Evolutionary conservation across 2,888 invertebrate genomes (phyloP).

Genomic region (Crioceris asparagi): DNA sequence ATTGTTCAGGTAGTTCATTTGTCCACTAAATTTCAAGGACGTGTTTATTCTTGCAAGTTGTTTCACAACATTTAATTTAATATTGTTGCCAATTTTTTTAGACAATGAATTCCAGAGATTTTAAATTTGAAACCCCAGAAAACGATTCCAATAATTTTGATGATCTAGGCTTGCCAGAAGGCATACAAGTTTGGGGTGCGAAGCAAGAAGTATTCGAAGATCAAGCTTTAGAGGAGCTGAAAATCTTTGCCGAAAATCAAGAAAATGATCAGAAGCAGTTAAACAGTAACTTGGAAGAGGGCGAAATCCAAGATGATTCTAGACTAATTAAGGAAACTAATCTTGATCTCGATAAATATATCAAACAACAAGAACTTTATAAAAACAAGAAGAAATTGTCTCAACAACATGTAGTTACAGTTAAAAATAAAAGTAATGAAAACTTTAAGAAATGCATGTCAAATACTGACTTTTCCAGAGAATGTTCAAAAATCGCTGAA

Average conservation of each 20-base stretch:
- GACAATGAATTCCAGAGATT: constrained; percentile 17
- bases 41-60: no score
- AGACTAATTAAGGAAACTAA: no score
- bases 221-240: constrained; percentile 34
- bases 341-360: constrained; percentile 29
- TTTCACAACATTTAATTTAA: no score
- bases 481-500: no score
- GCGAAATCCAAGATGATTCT: constrained; percentile 24
- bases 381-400: constrained; percentile 19
- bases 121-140: no score
- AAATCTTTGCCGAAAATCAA: constrained; percentile 31
- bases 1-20: no score
- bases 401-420: neutral
- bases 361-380: constrained; percentile 31
- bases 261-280: no score
- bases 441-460: constrained; percentile 5
- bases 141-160: no score
- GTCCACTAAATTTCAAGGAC: no score
- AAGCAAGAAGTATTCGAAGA: constrained; percentile 32
- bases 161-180: constrained; percentile 23
- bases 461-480: no score
- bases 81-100: constrained; percentile 14
- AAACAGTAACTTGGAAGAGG: constrained; percentile 21
- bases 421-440: constrained; percentile 5
- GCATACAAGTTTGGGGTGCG: constrained; percentile 34